Evolutionary conservation across 35 echinoderm and acorn worm genomes (phyloP).

Genomic region (Strongylocentrotus purpuratus): DNA sequence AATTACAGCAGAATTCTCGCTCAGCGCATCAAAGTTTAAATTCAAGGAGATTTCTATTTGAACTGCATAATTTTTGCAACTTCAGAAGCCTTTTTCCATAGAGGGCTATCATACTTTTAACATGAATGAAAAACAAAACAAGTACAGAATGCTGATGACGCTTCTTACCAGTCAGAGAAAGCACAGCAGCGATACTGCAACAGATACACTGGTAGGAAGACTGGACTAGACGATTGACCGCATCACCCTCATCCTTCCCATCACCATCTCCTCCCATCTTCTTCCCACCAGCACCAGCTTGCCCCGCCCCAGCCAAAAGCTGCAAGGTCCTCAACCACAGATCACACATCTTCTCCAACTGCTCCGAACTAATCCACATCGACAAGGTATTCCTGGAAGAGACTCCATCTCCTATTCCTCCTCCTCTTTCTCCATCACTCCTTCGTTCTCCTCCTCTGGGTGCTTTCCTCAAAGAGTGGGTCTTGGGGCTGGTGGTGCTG

Average conservation of each 20-base stretch:
- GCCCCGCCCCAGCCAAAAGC: neutral
- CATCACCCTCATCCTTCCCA: constrained; percentile 1
- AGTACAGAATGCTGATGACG: neutral
- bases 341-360: constrained; percentile 41
- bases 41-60: too few species aligned
- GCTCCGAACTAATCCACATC: constrained; percentile 50
- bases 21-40: too few species aligned
- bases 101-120: neutral
- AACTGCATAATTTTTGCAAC: too few species aligned
- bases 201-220: constrained; percentile 44
- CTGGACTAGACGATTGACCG: neutral
- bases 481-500: neutral
- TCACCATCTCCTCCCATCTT: constrained; percentile 36
- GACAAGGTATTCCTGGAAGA: neutral
- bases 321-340: constrained; percentile 43
- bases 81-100: neutral
- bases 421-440: neutral
- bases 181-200: constrained; percentile 52
- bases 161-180: constrained; percentile 46
- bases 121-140: neutral
- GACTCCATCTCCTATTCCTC: neutral
- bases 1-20: too few species aligned
- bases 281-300: neutral
- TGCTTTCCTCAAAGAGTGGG: neutral
- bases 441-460: neutral